Evolutionary conservation across 1,140 invertebrate species (phyloP).

Genomic region (Bombus breviceps): DNA sequence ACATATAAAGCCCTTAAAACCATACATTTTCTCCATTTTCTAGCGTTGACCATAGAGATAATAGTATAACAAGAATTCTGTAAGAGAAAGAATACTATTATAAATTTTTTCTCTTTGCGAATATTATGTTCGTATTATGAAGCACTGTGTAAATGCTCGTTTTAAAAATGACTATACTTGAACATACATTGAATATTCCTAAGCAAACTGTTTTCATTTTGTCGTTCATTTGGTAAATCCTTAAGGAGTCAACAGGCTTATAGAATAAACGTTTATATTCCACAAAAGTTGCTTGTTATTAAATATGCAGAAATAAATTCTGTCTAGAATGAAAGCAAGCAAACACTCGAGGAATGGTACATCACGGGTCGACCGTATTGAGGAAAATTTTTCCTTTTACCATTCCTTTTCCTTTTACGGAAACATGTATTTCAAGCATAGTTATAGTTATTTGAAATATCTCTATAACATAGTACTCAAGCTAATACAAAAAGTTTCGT

Average conservation of each 20-base stretch:
- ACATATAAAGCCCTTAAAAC: not conserved
- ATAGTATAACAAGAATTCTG: too few relatives aligned
- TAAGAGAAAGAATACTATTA: not conserved
- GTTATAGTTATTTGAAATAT: not conserved
- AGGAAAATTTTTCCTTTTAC: not conserved
- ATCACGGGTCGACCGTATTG: not conserved
- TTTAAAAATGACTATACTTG: not conserved
- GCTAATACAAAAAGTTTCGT: not conserved
- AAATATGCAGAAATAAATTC: not conserved
- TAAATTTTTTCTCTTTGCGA: not conserved
- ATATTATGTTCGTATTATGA: not conserved
- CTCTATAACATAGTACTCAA: not conserved
- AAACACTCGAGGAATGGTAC: not conserved
- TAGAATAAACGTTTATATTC: constrained; percentile 3
- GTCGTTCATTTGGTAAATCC: not conserved
- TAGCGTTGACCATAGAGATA: too few relatives aligned
- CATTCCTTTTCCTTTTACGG: not conserved
- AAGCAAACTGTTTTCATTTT: not conserved
- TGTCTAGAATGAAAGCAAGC: not conserved
- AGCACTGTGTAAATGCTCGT: not conserved
- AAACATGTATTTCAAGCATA: not conserved
- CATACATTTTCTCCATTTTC: not conserved
- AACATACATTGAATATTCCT: not conserved
- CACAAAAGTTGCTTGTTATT: constrained; percentile 4
- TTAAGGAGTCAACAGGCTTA: not conserved